Evolutionary conservation across 2,797 vertebrate species (phyloP).

Genomic region (Anguilla pacifica): DNA sequence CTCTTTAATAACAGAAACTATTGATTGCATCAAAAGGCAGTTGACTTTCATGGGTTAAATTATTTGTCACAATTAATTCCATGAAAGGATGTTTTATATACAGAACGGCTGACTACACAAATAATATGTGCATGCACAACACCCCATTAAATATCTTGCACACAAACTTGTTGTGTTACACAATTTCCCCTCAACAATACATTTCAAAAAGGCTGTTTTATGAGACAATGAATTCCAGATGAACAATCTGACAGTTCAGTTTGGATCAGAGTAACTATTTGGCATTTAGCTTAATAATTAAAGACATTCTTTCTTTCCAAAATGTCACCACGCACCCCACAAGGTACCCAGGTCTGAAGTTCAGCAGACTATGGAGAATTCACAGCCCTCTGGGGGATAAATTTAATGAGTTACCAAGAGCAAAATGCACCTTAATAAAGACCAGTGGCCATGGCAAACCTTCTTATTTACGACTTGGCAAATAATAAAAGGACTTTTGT

Average conservation of each 20-base stretch:
- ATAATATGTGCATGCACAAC: background rate
- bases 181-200: background rate
- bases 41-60: background rate
- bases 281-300: conserved; percentile 7
- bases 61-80: background rate
- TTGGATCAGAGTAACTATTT: background rate
- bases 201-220: background rate
- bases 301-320: background rate
- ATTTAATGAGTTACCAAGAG: conserved; percentile 16
- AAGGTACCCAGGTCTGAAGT: conserved; percentile 3
- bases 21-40: background rate
- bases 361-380: conserved; percentile 8
- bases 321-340: background rate
- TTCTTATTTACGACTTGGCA: background rate
- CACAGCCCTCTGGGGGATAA: background rate
- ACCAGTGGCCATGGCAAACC: background rate
- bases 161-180: background rate
- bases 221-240: background rate
- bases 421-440: background rate
- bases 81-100: background rate
- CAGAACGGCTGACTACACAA: background rate
- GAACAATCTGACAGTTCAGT: background rate
- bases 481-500: background rate
- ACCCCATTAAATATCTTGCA: background rate
- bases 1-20: background rate